Conservation (phyloP, 2,888 invertebrate species). For the Caenorhabditis doughertyi region DNA sequence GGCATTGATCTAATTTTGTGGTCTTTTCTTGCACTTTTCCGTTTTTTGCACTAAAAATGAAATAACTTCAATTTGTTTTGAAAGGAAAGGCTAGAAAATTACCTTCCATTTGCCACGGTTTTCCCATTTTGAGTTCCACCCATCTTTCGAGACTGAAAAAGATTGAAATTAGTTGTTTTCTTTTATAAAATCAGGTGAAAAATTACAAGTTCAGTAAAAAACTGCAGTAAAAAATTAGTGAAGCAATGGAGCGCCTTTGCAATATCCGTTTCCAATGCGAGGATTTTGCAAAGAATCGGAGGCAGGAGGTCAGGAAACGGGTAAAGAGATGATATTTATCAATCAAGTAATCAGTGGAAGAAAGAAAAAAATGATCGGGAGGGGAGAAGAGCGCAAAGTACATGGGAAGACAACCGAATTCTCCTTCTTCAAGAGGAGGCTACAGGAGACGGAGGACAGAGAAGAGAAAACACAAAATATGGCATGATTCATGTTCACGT, state of each 20-base stretch:
- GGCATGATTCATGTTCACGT: conserved; percentile 62
- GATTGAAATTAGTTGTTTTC: background rate
- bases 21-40: background rate
- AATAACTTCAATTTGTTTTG: background rate
- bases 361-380: background rate
- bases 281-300: conserved; percentile 1
- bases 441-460: conserved; percentile 22
- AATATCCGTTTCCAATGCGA: background rate
- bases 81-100: background rate
- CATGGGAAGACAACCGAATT: conserved; percentile 40
- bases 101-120: conserved; percentile 38
- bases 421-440: conserved; percentile 21
- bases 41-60: conserved; percentile 29
- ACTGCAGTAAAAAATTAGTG: conserved; percentile 12
- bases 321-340: conserved; percentile 41
- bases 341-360: conserved; percentile 47
- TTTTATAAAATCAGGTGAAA: background rate
- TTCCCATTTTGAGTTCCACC: conserved; percentile 60
- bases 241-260: conserved; percentile 42
- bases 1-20: conserved; percentile 45
- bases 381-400: conserved; percentile 45
- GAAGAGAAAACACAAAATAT: conserved; percentile 44
- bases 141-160: conserved; percentile 54
- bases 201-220: conserved; percentile 6
- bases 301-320: conserved; percentile 35